phyloP scores from a whole-genome alignment of 1,140 invertebrate species.

The Drosophila pachea region DNA sequence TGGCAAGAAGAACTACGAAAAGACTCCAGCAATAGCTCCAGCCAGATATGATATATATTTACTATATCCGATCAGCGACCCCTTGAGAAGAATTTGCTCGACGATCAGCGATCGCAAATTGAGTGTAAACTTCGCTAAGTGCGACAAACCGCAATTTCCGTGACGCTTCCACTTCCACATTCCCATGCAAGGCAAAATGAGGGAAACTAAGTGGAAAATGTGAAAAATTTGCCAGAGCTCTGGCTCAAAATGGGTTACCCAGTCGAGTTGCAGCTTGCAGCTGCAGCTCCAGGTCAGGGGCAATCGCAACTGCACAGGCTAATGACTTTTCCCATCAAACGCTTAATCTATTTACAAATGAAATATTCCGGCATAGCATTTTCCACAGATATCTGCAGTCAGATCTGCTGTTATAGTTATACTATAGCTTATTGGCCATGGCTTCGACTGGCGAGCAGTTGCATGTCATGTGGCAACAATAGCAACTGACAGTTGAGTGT shows the following conservation, averaged over 20 bases:
- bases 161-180: background rate
- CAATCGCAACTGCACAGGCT: too few relatives aligned
- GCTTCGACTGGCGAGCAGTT: slow-evolving; percentile 38
- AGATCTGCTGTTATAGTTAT: background rate
- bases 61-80: too few relatives aligned
- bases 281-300: too few relatives aligned
- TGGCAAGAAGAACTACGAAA: too few relatives aligned
- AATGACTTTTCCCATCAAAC: background rate
- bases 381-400: too few relatives aligned
- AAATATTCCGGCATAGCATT: background rate
- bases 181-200: background rate
- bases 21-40: too few relatives aligned
- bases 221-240: too few relatives aligned
- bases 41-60: too few relatives aligned
- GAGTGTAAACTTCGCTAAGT: background rate
- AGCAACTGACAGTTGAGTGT: slow-evolving; percentile 12
- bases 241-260: too few relatives aligned
- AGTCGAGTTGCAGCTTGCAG: too few relatives aligned
- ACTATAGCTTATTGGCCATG: background rate
- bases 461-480: slow-evolving; percentile 55
- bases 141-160: slow-evolving; percentile 1
- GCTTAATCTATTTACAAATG: background rate
- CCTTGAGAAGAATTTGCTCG: background rate
- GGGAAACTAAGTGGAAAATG: background rate
- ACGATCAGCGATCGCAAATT: background rate